Percentiles rank a stretch among this genome's conserved stretches.
Conservation (phyloP, 2,797 vertebrate genomes). For the Clangula hyemalis region DNA sequence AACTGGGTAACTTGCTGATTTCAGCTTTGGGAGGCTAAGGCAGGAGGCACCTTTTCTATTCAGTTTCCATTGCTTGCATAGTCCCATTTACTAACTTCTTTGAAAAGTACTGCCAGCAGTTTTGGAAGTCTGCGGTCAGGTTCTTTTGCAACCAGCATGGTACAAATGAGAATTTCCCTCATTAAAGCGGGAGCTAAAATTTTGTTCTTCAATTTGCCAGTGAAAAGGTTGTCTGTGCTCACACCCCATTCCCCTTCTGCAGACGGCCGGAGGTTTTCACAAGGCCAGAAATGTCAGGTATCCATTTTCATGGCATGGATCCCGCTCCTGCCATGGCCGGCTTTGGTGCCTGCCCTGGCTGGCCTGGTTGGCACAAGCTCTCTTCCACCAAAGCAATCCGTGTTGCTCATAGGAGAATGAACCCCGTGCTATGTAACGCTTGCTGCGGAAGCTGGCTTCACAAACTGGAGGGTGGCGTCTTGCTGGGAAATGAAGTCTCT, state of each 20-base stretch:
- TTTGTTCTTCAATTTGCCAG: not conserved
- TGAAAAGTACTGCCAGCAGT: not conserved
- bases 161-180: not conserved
- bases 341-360: not conserved
- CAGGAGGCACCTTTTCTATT: not conserved
- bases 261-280: not conserved
- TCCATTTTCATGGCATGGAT: not conserved
- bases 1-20: not conserved
- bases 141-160: not conserved
- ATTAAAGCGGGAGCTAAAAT: not conserved
- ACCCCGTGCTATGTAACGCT: fast-evolving
- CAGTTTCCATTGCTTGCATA: not conserved
- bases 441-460: not conserved
- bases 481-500: not conserved
- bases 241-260: not conserved
- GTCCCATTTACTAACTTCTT: not conserved
- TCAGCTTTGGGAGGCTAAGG: not conserved
- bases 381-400: not conserved
- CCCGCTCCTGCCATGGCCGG: not conserved
- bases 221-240: not conserved
- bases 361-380: not conserved
- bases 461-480: not conserved
- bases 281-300: not conserved
- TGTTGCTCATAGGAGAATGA: not conserved
- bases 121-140: not conserved